Evolutionary conservation across 1,140 invertebrate species (phyloP), one percentile per base, ranked within the genome.

Genomic region (Danaus melanippus): DNA sequence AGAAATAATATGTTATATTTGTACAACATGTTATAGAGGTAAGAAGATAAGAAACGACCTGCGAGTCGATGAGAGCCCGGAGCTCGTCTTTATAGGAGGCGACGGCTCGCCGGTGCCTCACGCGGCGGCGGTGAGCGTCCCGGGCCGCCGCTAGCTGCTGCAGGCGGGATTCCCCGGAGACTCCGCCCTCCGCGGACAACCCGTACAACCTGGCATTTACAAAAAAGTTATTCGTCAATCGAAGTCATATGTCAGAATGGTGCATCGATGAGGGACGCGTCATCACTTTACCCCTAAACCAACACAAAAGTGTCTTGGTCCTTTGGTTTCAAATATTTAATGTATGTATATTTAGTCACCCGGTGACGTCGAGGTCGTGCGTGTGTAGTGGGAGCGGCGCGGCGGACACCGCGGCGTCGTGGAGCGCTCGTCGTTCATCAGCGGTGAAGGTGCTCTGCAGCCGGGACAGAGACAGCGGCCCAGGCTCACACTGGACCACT

Each of bases 41-140:
- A 41, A 46, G 10, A 9, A 45, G 12, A 41, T 43, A 45, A 12
- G 3, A 0, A 50, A 4, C 8, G 8, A 90, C 90, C 71, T 92
- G 91, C 39, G 90, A 88, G 52, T 87, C 79, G 51, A 93, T 91
- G 8, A 92, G 86, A 71, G 91, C 90, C 9, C 90, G 84, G 10
- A 92, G 70, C 15, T 91, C 87, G 76, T 92, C 90, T 0, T 85
- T 89, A 21, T 92, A 89, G 54, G 89, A 88, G 67, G 91, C 91
- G 40, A 89, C 91, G 53, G 92, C 89, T 39, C 91, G 90, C 72
- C 88, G 90, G 62, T 92, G 90, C 67, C 90, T 91, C 2, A 88
- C 76, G 66, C 90, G 84, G 0, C 92, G 84, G 17, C 92, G 86
- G 74, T 90, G 91, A 56, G 90, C 84, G 74, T 93, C 89, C 8